Evolutionary conservation across 2,797 vertebrate species (phyloP).

Genomic region (Scarus forsteni): DNA sequence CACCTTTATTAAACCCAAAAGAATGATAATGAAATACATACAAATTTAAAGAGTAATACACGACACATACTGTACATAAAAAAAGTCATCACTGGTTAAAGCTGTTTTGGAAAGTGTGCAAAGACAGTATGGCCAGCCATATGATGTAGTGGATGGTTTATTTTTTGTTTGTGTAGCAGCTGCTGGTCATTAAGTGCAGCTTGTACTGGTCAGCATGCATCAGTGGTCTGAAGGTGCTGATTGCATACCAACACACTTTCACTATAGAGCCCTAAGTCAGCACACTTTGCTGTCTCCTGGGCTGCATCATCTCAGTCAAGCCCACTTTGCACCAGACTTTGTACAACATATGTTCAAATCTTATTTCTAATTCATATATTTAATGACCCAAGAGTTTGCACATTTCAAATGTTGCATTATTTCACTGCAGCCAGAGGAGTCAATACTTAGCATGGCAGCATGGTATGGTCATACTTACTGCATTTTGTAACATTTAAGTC

Average conservation of each 20-base stretch:
- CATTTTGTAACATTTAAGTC: slow-evolving; percentile 7
- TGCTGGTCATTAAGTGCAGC: slow-evolving; percentile 9
- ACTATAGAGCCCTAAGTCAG: slow-evolving; percentile 8
- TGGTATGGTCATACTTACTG: slow-evolving; percentile 5
- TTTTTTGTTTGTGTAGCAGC: background rate
- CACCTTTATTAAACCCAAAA: no score
- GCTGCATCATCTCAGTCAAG: slow-evolving; percentile 14
- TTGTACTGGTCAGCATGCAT: slow-evolving; percentile 32
- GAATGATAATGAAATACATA: no score
- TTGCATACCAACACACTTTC: background rate
- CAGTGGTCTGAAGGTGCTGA: slow-evolving; percentile 20
- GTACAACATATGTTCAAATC: slow-evolving; percentile 35
- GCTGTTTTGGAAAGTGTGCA: background rate
- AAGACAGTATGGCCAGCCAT: background rate
- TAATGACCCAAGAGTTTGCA: slow-evolving; percentile 8
- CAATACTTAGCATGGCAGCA: background rate
- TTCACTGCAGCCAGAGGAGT: background rate
- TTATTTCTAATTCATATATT: slow-evolving; percentile 20
- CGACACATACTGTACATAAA: no score
- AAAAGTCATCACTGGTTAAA: no score
- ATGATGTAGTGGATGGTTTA: background rate
- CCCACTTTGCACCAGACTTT: slow-evolving; percentile 24
- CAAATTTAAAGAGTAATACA: no score
- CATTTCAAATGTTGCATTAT: background rate
- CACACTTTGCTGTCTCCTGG: background rate